Evolutionary conservation across 1,140 invertebrate species (phyloP).

Genomic region (Panagrolaimus sp.): DNA sequence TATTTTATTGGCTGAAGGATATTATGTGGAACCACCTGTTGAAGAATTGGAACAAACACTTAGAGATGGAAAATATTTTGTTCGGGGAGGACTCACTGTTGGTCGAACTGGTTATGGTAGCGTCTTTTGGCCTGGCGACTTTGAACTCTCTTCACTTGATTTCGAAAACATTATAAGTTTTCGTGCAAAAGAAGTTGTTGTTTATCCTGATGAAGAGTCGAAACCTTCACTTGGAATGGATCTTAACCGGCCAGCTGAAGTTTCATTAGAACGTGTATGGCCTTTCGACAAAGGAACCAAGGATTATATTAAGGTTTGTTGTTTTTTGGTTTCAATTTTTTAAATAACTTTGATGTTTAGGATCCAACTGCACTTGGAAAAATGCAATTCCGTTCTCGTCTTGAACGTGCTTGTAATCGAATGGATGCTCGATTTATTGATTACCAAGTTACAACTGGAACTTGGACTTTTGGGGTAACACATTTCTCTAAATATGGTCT

Average conservation of each 20-base stretch:
- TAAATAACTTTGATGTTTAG: slow-evolving; percentile 51
- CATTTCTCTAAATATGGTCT: slow-evolving; percentile 95
- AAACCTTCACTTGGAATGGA: slow-evolving; percentile 76
- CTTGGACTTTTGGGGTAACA: slow-evolving; percentile 78
- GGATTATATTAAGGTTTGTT: slow-evolving; percentile 70
- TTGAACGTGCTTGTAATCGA: slow-evolving; percentile 76
- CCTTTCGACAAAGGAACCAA: slow-evolving; percentile 79
- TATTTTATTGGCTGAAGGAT: slow-evolving; percentile 61
- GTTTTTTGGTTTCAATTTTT: not conserved
- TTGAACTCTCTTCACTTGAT: slow-evolving; percentile 42
- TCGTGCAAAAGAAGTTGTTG: slow-evolving; percentile 67
- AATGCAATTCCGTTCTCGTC: slow-evolving; percentile 80
- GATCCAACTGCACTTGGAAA: slow-evolving; percentile 70
- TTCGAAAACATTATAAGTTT: slow-evolving; percentile 64
- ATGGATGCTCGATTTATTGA: slow-evolving; percentile 84
- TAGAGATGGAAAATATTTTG: slow-evolving; percentile 5
- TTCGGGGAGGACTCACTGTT: slow-evolving; percentile 71
- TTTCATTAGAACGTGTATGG: slow-evolving; percentile 86
- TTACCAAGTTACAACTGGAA: slow-evolving; percentile 86
- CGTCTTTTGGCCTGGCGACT: slow-evolving; percentile 71
- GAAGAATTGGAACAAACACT: slow-evolving; percentile 69
- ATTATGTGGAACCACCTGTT: slow-evolving; percentile 77
- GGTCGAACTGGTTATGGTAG: slow-evolving; percentile 84
- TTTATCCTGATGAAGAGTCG: slow-evolving; percentile 68
- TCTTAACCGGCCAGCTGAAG: slow-evolving; percentile 82